Base-by-base conservation (phyloP, 2,888 invertebrate species). In the Drosophila atroscutellata region DNA sequence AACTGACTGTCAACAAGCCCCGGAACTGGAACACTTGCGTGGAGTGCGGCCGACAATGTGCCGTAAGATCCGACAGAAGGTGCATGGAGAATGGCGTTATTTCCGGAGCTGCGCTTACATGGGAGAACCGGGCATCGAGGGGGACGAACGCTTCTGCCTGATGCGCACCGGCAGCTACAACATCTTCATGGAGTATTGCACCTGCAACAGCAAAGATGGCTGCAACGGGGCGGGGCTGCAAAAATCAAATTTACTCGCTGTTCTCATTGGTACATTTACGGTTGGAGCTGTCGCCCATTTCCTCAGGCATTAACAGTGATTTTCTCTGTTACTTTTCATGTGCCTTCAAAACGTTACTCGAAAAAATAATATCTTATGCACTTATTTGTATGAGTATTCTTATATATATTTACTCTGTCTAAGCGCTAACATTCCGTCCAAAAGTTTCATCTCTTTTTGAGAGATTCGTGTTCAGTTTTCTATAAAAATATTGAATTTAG, bases 181-280 rank as follows among this genome's bases (percentile, higher is more conserved):
- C 91, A 97, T 98, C 80, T 98, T 98, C 92, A 96, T 97, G 94
- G 98, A 98, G 93, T 98, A 97, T 89, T 98, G 98, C 91, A 98
- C 98, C 0, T 98, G 98, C 71, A 97, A 97, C 86, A 97, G 97
- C 89, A 98, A 98, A 93, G 98, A 98, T 92, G 98, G 98, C 0
- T 98, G 98, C 91, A 98, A 98, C 92, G 93, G 95, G 3, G 96
- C 95, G 0, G 92, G 93, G 1, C 75, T 92, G 13, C 91, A 93
- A 20, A 86, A 85, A 34, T 93, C 94, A 0, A 91, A 75, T 69
- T 54, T 58, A 24, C 0, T 70, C 32, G 42, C 56, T 7, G 74
- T 78, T 1, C 32, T 72, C 6, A 9, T 72, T 9, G 78, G 80
- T 42, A 85, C 83, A 3, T 37, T 87, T 11, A 26, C 47, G 30